phyloP scores from a whole-genome alignment of 1,140 invertebrate genomes.

The Caenorhabditis brenneri region DNA sequence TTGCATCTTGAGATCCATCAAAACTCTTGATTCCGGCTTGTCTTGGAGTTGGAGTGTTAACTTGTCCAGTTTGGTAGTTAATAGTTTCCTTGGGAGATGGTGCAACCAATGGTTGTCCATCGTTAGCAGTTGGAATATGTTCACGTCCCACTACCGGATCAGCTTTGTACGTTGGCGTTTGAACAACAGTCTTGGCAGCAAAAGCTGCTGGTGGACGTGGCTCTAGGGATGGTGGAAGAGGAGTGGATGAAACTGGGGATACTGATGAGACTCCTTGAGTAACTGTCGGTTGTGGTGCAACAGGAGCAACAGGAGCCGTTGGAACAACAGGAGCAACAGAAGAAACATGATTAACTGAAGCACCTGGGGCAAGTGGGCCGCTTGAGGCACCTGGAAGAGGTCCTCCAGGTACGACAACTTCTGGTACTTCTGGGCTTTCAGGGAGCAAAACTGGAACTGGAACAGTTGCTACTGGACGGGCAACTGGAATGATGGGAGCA shows the following conservation, averaged over 20 bases:
- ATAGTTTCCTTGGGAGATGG: constrained; percentile 40
- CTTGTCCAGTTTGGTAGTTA: constrained; percentile 45
- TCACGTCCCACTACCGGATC: neutral
- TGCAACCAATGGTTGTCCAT: constrained; percentile 39
- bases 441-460: neutral
- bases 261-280: neutral
- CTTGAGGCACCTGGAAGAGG: neutral
- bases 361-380: neutral
- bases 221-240: constrained; percentile 17
- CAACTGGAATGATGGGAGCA: neutral
- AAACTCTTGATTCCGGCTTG: constrained; percentile 33
- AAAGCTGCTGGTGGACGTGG: constrained; percentile 36
- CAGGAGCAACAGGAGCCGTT: too few relatives aligned
- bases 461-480: neutral
- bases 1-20: neutral
- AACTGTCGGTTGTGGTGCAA: neutral
- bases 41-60: neutral
- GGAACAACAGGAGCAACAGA: too few relatives aligned
- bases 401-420: neutral
- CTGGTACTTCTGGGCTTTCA: neutral
- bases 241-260: neutral
- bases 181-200: constrained; percentile 28
- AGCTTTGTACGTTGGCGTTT: constrained; percentile 11
- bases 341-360: neutral
- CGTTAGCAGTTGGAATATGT: constrained; percentile 2